Evolutionary conservation across 1,140 invertebrate species (phyloP).

Genomic region (Reticulitermes speratus): DNA sequence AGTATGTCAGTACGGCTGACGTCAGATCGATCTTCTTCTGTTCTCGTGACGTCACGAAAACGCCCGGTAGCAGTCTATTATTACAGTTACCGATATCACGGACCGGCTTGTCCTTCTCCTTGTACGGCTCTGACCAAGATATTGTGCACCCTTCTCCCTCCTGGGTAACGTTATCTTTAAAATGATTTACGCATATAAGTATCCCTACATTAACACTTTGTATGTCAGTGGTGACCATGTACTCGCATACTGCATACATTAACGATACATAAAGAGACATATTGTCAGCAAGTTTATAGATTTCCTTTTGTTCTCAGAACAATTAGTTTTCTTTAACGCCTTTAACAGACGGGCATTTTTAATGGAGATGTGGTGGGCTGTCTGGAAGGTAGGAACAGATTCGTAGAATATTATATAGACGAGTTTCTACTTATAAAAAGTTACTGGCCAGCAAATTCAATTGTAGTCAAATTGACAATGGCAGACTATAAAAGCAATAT

Average conservation of each 20-base stretch:
- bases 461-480: neutral
- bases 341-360: too few species aligned
- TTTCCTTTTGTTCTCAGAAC: too few species aligned
- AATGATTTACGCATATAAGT: neutral
- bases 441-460: neutral
- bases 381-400: too few species aligned
- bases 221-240: too few species aligned
- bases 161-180: neutral
- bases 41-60: conserved; percentile 29
- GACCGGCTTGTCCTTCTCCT: neutral
- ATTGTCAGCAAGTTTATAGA: too few species aligned
- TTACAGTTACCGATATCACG: conserved; percentile 15
- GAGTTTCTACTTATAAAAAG: too few species aligned
- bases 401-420: too few species aligned
- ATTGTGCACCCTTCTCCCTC: neutral
- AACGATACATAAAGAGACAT: too few species aligned
- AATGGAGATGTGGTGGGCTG: too few species aligned
- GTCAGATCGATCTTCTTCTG: conserved; percentile 32
- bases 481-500: neutral
- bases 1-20: conserved; percentile 27
- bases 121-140: neutral
- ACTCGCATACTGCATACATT: too few species aligned
- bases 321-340: too few species aligned
- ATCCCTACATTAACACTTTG: neutral
- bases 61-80: conserved; percentile 26